Conservation (phyloP, 2,797 vertebrate species). For the Acanthurus tractus region DNA sequence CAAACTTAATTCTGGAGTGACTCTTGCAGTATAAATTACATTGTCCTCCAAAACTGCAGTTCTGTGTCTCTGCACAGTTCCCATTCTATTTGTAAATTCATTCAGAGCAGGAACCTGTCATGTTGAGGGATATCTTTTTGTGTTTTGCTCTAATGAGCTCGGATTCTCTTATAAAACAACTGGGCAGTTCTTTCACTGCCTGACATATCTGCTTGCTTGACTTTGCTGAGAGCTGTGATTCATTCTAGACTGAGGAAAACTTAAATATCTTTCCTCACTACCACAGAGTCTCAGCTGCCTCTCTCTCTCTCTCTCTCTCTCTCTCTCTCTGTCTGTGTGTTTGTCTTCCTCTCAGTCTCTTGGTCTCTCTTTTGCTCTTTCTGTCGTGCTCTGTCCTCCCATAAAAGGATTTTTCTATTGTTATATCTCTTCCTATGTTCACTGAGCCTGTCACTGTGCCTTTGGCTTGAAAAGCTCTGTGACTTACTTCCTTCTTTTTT, state of each 20-base stretch:
- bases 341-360: slow-evolving; percentile 2
- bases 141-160: slow-evolving; percentile 62
- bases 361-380: slow-evolving; percentile 23
- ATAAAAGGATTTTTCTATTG: slow-evolving; percentile 47
- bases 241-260: slow-evolving; percentile 75
- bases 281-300: slow-evolving; percentile 46
- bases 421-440: slow-evolving; percentile 34
- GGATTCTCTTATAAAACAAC: slow-evolving; percentile 78
- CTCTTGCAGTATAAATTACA: slow-evolving; percentile 17
- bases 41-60: slow-evolving; percentile 24
- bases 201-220: slow-evolving; percentile 82
- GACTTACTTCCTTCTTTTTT: slow-evolving; percentile 36
- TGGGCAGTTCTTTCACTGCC: slow-evolving; percentile 71
- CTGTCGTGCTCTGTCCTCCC: slow-evolving; percentile 23
- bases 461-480: slow-evolving; percentile 46
- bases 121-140: slow-evolving; percentile 59
- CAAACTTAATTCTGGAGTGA: slow-evolving; percentile 12
- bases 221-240: slow-evolving; percentile 82
- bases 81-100: slow-evolving; percentile 49
- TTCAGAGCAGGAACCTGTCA: slow-evolving; percentile 51
- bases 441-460: slow-evolving; percentile 35
- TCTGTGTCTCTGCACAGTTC: slow-evolving; percentile 18
- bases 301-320: slow-evolving; percentile 2
- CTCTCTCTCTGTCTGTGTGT: slow-evolving; percentile 2
- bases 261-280: slow-evolving; percentile 67